Percentiles rank a stretch among this genome's conserved stretches.
phyloP scores from a whole-genome alignment of 2,797 vertebrate species.

The Myotis vivesi region DNA sequence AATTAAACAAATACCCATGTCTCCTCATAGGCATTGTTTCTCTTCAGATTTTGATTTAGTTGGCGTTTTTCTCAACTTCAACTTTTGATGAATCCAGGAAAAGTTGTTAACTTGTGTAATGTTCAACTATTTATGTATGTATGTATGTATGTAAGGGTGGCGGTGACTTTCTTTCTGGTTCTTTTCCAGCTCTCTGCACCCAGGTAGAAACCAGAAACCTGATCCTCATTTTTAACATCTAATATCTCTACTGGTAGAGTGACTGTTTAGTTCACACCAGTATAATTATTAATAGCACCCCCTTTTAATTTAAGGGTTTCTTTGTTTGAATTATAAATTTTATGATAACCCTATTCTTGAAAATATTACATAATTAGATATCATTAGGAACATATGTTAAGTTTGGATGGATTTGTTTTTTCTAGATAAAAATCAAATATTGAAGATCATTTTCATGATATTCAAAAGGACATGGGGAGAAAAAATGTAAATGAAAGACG shows the following conservation, averaged over 20 bases:
- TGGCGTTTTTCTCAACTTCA: neutral
- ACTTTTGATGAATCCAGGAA: neutral
- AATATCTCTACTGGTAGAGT: neutral
- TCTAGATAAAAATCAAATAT: conserved; percentile 43
- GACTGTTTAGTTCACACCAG: neutral
- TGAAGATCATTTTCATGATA: neutral
- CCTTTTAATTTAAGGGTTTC: neutral
- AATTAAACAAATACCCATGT: neutral
- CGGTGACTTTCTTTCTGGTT: neutral
- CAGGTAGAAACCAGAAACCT: neutral
- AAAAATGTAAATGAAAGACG: conserved; percentile 27
- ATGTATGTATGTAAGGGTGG: neutral
- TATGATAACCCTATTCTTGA: neutral
- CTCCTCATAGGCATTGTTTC: neutral
- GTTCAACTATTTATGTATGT: neutral
- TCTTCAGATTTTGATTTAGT: neutral
- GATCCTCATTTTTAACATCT: neutral
- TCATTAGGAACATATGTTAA: conserved; percentile 1
- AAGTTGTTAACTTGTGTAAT: neutral
- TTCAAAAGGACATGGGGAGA: neutral
- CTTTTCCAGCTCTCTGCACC: neutral
- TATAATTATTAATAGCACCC: neutral
- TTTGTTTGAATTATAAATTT: neutral
- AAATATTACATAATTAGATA: conserved; percentile 29
- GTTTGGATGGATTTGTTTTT: neutral